Base-by-base conservation (phyloP, 1,140 invertebrate species). In the Solenopsis invicta region DNA sequence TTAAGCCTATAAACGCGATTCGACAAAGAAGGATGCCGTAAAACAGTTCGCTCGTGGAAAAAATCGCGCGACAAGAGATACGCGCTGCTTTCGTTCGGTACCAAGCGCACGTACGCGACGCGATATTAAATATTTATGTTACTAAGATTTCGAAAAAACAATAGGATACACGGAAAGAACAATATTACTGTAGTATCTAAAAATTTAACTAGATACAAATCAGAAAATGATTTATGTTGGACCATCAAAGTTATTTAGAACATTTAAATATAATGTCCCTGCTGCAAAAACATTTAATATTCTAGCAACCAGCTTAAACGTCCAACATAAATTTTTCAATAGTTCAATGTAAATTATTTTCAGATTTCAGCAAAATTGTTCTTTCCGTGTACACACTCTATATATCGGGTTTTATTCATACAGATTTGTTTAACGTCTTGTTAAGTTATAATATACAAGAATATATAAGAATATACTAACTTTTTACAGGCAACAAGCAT, bases 11-110 rank as follows among this genome's bases (percentile, higher is more conserved):
- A 89, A 89, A 86, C 82, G 34, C 82, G 64, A 81, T 72, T 67
- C 48, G 48, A 54, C n/a, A 48, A 37, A 69, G 69, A 54, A 69
- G 48, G 82, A 76, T 52, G 75, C 75, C 69, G 76, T 89, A 89
- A 89, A 89, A 86, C 87, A 89, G n/a, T 0, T 56, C 56, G 48
- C 29, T 86, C 59, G 54, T n/a, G 48, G 45, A 88, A 89, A 80
- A 72, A 56, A 56, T 10, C 9, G n/a, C 16, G 6, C 12, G 48
- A 81, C 24, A 41, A 21, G 21, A 72, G 18, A 48, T 56, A 69
- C 34, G 13, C n/a, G 48, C 34, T 45, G 50, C 37, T 54, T 45
- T 71, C 21, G 12, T n/a, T 50, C 13, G 56, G 4, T 45, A 45
- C 16, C 21, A 56, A 12, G 48, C 3, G 21, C 24, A 67, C n/a